Base-by-base conservation (phyloP, 92 coral and sea anemone species). In the Parazoanthus atlanticus region DNA sequence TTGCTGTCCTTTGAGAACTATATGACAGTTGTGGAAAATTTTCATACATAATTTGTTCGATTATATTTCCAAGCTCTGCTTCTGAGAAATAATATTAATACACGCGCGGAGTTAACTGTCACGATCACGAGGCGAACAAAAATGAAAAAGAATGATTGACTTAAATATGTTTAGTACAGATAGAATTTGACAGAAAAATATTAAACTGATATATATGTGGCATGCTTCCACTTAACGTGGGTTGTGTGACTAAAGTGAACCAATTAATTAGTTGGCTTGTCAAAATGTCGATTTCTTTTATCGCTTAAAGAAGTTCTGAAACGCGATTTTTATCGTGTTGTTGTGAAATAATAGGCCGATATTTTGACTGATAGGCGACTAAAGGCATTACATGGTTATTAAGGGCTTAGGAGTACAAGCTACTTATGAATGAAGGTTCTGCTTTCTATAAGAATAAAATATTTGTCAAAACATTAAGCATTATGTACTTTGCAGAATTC, bases 261-360 rank as follows among this genome's bases (percentile, higher is more conserved):
- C 79, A 61, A 75, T 75, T 75, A 75, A 75, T 75, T 75, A 75
- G 76, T 11, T 1, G 41, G 29, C 41, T 17, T 75, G 79, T 36
- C 79, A 75, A 34, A 75, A 75, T 75, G 79, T 75, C 49, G 79
- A 75, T 75, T 75, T 75, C 47, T 61, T 75, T 75, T 75, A 75
- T 75, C 79, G 79, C 49, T 75, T 75, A 19, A 75, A 75, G 49
- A 33, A 75, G 46, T 75, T 36, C 49, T 19, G 31, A 11, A 75
- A 36, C 49, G 29, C 79, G 79, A 75, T 75, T 75, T 75, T 75
- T 75, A 75, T 75, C 79, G 29, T 75, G 79, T 75, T 75, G 79
- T 75, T 75, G 29, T 33, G 46, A 36, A 75, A 75, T 75, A 75
- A 34, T 75, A 34, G 79, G 79, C 49, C 79, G 47, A 36, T 75